A percentile compares a stretch with the other conserved stretches of the same genome.
Evolutionary conservation across 2,888 invertebrate genomes (phyloP).

Genomic region (Cosmopolites sordidus): DNA sequence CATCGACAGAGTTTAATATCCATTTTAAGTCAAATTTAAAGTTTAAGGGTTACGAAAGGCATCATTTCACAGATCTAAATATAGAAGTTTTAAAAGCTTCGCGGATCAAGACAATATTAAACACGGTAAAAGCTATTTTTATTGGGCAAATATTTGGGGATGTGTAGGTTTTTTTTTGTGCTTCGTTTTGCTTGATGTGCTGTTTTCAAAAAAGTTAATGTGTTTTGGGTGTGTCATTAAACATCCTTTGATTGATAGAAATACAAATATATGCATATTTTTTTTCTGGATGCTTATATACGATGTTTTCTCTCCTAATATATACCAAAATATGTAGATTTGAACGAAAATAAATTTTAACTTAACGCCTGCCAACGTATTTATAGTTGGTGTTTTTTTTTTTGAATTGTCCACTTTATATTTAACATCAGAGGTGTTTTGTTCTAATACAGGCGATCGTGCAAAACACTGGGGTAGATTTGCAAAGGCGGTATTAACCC

Average conservation of each 20-base stretch:
- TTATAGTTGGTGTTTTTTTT: not conserved
- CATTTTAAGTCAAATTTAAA: too few species aligned
- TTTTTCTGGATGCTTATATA: too few species aligned
- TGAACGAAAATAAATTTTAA: not conserved
- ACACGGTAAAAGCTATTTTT: not conserved
- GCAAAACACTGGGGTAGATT: conserved; percentile 12
- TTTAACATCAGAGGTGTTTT: not conserved
- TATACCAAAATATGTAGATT: not conserved
- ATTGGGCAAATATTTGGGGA: not conserved
- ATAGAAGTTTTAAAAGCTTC: too few species aligned
- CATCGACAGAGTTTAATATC: too few species aligned
- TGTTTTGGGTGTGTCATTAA: not conserved
- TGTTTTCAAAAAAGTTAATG: not conserved
- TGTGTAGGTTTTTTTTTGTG: not conserved
- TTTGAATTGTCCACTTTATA: not conserved
- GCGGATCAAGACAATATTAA: too few species aligned
- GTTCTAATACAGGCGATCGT: conserved; percentile 16
- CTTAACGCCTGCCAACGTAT: not conserved
- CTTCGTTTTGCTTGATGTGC: not conserved
- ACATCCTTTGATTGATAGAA: not conserved
- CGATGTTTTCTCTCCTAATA: too few species aligned
- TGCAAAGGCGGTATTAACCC: conserved; percentile 29
- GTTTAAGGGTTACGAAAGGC: too few species aligned
- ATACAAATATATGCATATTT: not conserved
- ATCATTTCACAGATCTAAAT: too few species aligned